These are phyloP conservation scores for Piscicola geometra DNA, from an alignment of 2,888 invertebrate genomes.

Conservation along the genomic window DNA sequence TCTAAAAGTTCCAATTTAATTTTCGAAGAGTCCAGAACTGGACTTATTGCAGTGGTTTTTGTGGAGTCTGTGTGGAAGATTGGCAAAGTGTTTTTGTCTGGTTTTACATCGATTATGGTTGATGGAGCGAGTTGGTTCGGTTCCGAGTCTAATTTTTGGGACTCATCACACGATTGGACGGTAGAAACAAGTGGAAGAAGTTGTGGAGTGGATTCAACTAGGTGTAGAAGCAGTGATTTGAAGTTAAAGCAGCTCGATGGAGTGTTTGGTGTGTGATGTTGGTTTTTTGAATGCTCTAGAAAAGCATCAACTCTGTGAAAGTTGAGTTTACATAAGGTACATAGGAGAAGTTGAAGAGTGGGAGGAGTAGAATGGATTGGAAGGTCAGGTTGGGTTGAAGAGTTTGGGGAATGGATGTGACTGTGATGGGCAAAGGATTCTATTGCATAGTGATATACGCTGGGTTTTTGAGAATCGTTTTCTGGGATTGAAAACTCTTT, in stretches of 20 bases:
- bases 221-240: background rate
- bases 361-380: background rate
- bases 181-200: background rate
- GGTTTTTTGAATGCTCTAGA: background rate
- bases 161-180: constrained; percentile 23
- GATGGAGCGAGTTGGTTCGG: no score
- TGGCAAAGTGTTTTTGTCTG: background rate
- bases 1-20: background rate
- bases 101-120: background rate
- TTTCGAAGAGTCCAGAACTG: constrained; percentile 13
- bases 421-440: background rate
- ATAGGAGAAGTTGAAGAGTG: background rate
- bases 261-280: background rate
- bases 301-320: background rate
- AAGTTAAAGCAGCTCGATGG: constrained; percentile 1
- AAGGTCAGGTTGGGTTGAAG: no score
- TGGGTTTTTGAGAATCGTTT: background rate
- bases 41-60: no score
- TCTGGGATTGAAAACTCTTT: no score
- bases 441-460: background rate
- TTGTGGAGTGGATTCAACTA: background rate
- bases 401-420: no score
- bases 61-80: background rate
- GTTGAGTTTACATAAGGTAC: background rate
- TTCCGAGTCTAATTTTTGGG: no score